These are phyloP conservation scores for Ifrita kowaldi DNA, from an alignment of 2,113 vertebrate species.

Conservation along the genomic window DNA sequence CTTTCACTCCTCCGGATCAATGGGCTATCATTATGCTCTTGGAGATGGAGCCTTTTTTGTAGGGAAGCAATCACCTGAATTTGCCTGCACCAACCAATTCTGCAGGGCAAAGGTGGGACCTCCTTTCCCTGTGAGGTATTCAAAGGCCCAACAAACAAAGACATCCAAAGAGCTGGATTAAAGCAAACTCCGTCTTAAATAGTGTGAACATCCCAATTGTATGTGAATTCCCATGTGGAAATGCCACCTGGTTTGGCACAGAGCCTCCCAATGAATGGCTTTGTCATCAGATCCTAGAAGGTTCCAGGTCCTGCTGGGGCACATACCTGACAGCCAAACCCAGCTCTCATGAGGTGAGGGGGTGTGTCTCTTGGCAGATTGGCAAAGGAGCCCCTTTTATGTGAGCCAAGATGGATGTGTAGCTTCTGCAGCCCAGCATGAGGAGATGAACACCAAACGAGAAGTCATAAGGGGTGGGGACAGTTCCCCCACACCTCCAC, in stretches of 20 bases:
- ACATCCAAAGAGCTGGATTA: neutral
- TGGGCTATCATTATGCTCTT: neutral
- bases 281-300: neutral
- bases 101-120: neutral
- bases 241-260: neutral
- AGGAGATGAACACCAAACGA: neutral
- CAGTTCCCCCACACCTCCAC: rapidly evolving
- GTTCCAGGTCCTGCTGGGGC: neutral
- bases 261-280: neutral
- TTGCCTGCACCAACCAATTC: neutral
- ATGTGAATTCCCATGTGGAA: neutral
- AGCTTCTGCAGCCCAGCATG: neutral
- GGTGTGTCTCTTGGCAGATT: neutral
- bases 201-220: rapidly evolving
- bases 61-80: neutral
- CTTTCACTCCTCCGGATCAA: neutral
- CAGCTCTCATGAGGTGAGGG: rapidly evolving
- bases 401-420: rapidly evolving
- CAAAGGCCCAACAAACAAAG: neutral
- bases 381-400: neutral
- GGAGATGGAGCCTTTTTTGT: neutral
- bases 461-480: neutral
- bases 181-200: neutral
- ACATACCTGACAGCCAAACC: neutral
- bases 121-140: neutral